Base-by-base conservation (phyloP, 2,113 vertebrate species). In the Pelecanus crispus region DNA sequence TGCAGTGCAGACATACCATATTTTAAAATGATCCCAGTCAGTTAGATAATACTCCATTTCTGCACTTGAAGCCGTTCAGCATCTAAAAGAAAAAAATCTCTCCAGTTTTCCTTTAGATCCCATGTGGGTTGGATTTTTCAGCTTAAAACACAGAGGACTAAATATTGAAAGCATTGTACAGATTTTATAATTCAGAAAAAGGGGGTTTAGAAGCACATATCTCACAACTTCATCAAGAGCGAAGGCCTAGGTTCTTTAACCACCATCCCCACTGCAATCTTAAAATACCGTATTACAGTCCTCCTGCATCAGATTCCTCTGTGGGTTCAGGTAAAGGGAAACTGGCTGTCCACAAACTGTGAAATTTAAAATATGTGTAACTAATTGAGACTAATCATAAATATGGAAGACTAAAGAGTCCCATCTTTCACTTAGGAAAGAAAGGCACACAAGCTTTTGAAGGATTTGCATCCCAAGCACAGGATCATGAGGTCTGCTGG, bases 21-120 rank as follows among this genome's bases (percentile, higher is more conserved):
- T 89, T 91, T 93, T 79, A 34, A 95, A 95, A 91, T 55, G 3
- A 38, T 81, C 71, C 67, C 28, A 78, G 31, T 77, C 91, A 73
- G 71, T 92, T 90, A 93, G 86, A 87, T 92, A 91, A 95, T 86
- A 40, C 52, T 91, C 25, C 38, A 26, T 66, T 81, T 73, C 81
- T 73, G 70, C n/a, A 67, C 26, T 88, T 28, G 49, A 94, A 85
- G 44, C 14, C 29, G 58, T 94, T 73, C 78, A 90, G 55, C n/a
- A 62, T 49, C 58, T 85, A 21, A 62, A 75, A 58, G 53, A 55
- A 47, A 68, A 88, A 87, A 67, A 44, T 31, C 38, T 68, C 88
- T 28, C 47, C 68, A 50, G 62, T 74, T 82, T 94, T 91, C 38
- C 49, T 81, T 92, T 53, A 89, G 40, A 75, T 61, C 56, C 40